These are phyloP conservation scores for Apeltes quadracus DNA, from an alignment of 2,113 vertebrate genomes.

Conservation along the genomic window DNA sequence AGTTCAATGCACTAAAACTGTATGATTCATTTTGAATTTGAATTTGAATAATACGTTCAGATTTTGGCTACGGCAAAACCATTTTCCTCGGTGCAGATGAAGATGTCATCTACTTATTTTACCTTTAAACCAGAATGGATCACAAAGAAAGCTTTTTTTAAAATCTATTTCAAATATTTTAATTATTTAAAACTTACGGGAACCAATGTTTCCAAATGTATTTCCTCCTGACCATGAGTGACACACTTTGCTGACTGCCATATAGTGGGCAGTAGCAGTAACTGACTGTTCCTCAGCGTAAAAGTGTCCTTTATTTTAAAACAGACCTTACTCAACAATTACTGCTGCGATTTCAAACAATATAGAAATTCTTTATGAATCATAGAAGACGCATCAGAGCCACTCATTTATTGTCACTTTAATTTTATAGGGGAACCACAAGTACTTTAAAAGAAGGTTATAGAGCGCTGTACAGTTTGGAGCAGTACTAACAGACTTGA, in stretches of 20 bases:
- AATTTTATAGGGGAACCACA: conserved; percentile 75
- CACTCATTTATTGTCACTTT: conserved; percentile 63
- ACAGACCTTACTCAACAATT: no score
- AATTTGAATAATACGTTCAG: no score
- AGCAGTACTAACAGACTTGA: conserved; percentile 85
- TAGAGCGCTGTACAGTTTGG: conserved; percentile 79
- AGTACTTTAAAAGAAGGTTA: conserved; percentile 80
- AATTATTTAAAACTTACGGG: background rate
- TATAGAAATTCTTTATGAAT: conserved; percentile 2
- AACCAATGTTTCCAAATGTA: background rate
- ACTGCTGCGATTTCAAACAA: no score
- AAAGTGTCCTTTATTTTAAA: background rate
- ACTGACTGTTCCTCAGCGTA: background rate
- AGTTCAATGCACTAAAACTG: background rate
- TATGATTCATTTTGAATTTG: background rate
- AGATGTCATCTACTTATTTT: background rate
- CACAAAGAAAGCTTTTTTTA: no score
- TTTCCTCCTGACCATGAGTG: background rate
- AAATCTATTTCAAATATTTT: background rate
- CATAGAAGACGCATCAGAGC: conserved; percentile 39
- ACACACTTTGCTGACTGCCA: conserved; percentile 12
- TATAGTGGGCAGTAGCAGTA: conserved; percentile 18
- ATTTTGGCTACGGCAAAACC: no score
- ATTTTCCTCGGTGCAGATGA: no score
- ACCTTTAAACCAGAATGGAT: no score